A percentile compares a stretch with the other conserved stretches of the same genome.
Conservation (phyloP, 2,113 vertebrate genomes). For the Peromyscus maniculatus region DNA sequence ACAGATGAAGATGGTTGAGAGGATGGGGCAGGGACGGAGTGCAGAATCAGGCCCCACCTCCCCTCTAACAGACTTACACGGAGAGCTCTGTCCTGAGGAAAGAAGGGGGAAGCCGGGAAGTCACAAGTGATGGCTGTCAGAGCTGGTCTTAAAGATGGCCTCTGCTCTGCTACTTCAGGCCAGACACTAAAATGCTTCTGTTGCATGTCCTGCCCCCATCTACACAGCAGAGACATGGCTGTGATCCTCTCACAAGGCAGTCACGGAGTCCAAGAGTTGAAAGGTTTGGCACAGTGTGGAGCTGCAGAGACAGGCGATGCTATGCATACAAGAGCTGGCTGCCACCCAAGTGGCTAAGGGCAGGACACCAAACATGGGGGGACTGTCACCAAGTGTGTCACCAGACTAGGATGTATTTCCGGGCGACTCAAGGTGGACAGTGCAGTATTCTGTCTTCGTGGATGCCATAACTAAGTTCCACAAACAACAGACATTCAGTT, state of each 20-base stretch:
- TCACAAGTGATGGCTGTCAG: neutral
- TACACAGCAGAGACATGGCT: neutral
- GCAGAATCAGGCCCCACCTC: neutral
- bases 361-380: neutral
- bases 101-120: neutral
- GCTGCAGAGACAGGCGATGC: neutral
- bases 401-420: neutral
- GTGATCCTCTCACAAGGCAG: neutral
- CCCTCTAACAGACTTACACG: neutral
- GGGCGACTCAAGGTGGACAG: neutral
- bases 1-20: neutral
- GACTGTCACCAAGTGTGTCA: neutral
- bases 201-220: neutral
- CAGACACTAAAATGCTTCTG: neutral
- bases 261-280: neutral
- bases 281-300: neutral
- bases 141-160: neutral
- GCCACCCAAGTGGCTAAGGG: neutral
- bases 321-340: neutral
- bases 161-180: neutral
- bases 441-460: accelerated
- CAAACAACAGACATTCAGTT: neutral
- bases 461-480: neutral
- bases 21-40: neutral
- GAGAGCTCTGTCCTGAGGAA: neutral